phyloP scores from a whole-genome alignment of 2,797 vertebrate genomes.

The Sebastiscus tertius region DNA sequence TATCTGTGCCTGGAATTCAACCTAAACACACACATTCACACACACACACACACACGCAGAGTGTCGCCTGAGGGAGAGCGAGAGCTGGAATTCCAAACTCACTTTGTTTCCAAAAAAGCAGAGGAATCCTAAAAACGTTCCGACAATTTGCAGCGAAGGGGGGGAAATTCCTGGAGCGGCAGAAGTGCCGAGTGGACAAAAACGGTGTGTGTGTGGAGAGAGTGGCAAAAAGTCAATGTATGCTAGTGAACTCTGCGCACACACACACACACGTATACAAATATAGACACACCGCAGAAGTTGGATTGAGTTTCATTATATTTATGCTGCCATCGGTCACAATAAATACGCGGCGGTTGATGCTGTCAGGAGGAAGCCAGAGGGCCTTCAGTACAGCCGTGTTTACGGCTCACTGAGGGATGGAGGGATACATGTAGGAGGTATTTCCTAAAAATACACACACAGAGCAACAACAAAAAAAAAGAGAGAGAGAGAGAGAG shows the following conservation, averaged over 20 bases:
- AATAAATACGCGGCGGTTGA: conserved; percentile 32
- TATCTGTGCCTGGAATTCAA: conserved; percentile 70
- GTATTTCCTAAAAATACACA: conserved; percentile 28
- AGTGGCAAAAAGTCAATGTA: conserved; percentile 59
- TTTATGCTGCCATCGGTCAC: conserved; percentile 63
- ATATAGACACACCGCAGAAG: conserved; percentile 54
- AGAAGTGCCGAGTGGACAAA: conserved; percentile 69
- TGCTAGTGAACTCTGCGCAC: conserved; percentile 46
- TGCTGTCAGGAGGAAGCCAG: conserved; percentile 30
- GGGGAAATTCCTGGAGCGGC: conserved; percentile 52
- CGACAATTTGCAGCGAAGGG: conserved; percentile 42
- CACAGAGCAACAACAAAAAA: not conserved
- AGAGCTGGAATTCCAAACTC: conserved; percentile 62
- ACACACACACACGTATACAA: conserved; percentile 19
- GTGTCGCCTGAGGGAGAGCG: conserved; percentile 35
- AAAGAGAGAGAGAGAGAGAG: not conserved
- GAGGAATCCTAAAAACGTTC: conserved; percentile 74
- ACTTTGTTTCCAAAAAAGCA: conserved; percentile 53
- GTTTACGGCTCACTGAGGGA: conserved; percentile 15
- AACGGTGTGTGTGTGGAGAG: conserved; percentile 17
- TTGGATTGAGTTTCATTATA: conserved; percentile 55
- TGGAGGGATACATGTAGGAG: not conserved
- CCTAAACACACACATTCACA: conserved; percentile 28
- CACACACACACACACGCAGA: not conserved
- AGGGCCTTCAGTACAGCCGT: not conserved